Percentiles rank a stretch among this genome's conserved stretches.
phyloP scores from a whole-genome alignment of 2,113 vertebrate species.

The Colius striatus region DNA sequence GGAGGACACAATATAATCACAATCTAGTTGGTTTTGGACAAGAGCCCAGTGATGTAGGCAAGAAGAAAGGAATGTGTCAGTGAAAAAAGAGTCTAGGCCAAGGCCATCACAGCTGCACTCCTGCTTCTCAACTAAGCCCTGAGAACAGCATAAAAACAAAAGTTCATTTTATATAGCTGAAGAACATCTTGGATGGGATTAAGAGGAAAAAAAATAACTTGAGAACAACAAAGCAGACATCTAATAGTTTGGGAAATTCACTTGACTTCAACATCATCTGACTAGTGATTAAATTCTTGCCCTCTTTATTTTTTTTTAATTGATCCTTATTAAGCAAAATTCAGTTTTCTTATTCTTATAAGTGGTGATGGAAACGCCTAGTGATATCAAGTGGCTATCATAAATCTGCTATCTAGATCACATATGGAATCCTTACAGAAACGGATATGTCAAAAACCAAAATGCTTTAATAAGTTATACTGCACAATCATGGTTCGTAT shows the following conservation, averaged over 20 bases:
- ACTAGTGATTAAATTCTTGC: not conserved
- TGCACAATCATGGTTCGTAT: rapidly evolving
- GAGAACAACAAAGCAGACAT: not conserved
- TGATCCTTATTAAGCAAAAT: not conserved
- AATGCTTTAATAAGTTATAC: not conserved
- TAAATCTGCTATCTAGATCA: not conserved
- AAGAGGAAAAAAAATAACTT: not conserved
- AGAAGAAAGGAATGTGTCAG: slow-evolving; percentile 46
- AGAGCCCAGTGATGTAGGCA: slow-evolving; percentile 43
- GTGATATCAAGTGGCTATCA: not conserved
- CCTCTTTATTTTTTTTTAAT: not conserved
- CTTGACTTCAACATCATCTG: not conserved
- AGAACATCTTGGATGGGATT: not conserved
- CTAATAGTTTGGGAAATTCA: not conserved
- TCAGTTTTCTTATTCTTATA: not conserved
- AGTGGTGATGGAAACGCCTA: not conserved
- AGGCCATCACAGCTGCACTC: slow-evolving; percentile 46
- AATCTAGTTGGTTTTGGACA: slow-evolving; percentile 30
- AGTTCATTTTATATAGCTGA: slow-evolving; percentile 13
- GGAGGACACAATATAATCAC: slow-evolving; percentile 52
- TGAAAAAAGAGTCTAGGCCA: slow-evolving; percentile 5
- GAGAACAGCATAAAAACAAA: slow-evolving; percentile 23
- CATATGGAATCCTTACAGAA: not conserved
- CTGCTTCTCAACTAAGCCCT: slow-evolving; percentile 6
- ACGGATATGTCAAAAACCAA: not conserved